These are phyloP conservation scores for Proales similis DNA, from an alignment of 1,140 invertebrate species.

Conservation along the genomic window DNA sequence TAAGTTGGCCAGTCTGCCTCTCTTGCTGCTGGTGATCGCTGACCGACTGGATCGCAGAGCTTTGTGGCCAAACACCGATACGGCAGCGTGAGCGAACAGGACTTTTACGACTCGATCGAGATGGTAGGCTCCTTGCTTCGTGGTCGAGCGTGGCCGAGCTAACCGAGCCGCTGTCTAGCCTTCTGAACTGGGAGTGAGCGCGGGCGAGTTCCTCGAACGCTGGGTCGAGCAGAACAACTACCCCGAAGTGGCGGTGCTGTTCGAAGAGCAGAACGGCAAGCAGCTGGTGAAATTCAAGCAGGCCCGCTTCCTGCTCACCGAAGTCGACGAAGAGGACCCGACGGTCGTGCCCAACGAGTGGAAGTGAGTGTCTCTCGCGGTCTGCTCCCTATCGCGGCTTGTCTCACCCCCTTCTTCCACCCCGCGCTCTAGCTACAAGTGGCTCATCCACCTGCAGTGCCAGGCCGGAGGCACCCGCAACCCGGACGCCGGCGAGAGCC, in stretches of 20 bases:
- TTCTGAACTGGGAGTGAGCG: slow-evolving; percentile 11
- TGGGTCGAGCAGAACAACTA: slow-evolving; percentile 27
- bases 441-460: slow-evolving; percentile 31
- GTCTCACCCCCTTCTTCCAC: not conserved
- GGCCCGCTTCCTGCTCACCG: slow-evolving; percentile 18
- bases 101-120: slow-evolving; percentile 10
- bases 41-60: not conserved
- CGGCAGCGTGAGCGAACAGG: not conserved
- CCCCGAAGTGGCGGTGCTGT: slow-evolving; percentile 25
- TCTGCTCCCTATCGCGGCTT: no score
- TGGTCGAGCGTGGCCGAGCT: not conserved
- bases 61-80: slow-evolving; percentile 14
- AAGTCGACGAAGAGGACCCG: slow-evolving; percentile 9
- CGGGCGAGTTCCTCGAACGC: slow-evolving; percentile 25
- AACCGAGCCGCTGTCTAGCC: slow-evolving; percentile 1
- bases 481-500: not conserved
- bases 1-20: not conserved
- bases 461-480: slow-evolving; percentile 8
- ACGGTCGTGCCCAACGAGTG: not conserved
- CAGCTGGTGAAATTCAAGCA: slow-evolving; percentile 16
- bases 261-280: not conserved
- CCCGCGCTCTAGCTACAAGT: slow-evolving; percentile 1
- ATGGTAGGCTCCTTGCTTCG: not conserved
- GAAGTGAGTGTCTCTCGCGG: not conserved
- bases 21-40: not conserved